Conservation (phyloP, 2,888 invertebrate species). For the Lottia gigantea region DNA sequence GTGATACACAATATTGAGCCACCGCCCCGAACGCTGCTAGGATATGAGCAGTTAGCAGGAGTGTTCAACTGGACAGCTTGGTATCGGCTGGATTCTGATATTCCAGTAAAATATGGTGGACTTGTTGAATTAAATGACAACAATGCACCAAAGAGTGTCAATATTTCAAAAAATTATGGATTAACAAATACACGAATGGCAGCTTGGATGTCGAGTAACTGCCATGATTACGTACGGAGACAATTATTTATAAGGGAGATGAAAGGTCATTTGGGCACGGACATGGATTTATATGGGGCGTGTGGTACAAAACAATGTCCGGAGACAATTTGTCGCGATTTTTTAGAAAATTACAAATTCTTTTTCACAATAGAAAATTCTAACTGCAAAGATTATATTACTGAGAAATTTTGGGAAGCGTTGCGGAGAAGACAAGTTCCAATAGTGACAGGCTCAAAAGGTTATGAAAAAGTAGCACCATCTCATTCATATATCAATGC, state of each 20-base stretch:
- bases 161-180: conserved; percentile 27
- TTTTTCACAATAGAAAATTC: conserved; percentile 50
- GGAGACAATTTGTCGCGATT: conserved; percentile 32
- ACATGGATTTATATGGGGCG: conserved; percentile 43
- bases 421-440: conserved; percentile 43
- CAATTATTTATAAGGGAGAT: conserved; percentile 26
- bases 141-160: conserved; percentile 21
- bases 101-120: conserved; percentile 42
- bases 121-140: conserved; percentile 23
- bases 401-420: conserved; percentile 51
- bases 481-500: conserved; percentile 37
- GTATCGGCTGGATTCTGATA: conserved; percentile 46
- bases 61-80: conserved; percentile 54
- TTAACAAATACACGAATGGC: conserved; percentile 29
- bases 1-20: conserved; percentile 49
- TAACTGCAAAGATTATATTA: conserved; percentile 49
- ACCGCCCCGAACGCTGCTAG: conserved; percentile 40
- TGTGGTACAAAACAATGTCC: conserved; percentile 39
- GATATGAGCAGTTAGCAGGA: conserved; percentile 32
- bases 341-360: conserved; percentile 44
- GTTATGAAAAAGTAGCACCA: conserved; percentile 30
- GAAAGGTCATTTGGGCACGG: conserved; percentile 12
- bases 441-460: conserved; percentile 45
- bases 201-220: conserved; percentile 42
- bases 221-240: conserved; percentile 33